These are phyloP conservation scores for Mustelus asterias DNA, from an alignment of 2,113 vertebrate genomes.

Conservation along the genomic window DNA sequence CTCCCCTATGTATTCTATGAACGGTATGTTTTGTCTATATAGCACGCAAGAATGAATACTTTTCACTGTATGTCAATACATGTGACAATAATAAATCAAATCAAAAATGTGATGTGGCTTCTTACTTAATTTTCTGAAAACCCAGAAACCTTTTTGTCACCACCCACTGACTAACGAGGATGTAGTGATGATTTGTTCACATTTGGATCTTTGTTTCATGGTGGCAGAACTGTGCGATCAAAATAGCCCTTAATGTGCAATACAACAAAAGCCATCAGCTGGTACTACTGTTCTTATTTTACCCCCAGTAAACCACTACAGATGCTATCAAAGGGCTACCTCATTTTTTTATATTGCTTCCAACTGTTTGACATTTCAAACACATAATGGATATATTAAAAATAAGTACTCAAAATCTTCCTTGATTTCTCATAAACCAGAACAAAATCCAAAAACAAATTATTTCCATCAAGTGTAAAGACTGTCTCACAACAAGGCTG, in stretches of 20 bases:
- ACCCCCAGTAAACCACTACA: not conserved
- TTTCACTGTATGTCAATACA: no score
- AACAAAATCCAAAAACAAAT: not conserved
- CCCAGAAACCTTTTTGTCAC: not conserved
- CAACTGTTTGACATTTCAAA: not conserved
- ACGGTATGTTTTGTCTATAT: no score
- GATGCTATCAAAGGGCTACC: not conserved
- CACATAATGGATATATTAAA: not conserved
- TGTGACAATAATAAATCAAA: no score
- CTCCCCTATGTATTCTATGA: no score
- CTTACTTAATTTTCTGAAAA: not conserved
- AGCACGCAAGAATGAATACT: not conserved
- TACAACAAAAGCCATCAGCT: not conserved
- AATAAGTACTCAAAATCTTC: not conserved
- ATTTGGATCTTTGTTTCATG: not conserved
- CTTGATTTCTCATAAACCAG: not conserved
- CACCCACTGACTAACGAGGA: not conserved
- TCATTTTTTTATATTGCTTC: not conserved
- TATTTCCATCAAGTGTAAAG: not conserved
- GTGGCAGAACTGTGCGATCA: not conserved
- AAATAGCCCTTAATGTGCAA: not conserved
- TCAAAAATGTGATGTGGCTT: not conserved
- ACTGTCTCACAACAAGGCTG: not conserved
- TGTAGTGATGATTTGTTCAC: not conserved
- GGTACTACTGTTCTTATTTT: not conserved